A percentile compares a stretch with the other conserved stretches of the same genome.
phyloP scores from a whole-genome alignment of 2,888 invertebrate genomes.

The Clitarchus hookeri region DNA sequence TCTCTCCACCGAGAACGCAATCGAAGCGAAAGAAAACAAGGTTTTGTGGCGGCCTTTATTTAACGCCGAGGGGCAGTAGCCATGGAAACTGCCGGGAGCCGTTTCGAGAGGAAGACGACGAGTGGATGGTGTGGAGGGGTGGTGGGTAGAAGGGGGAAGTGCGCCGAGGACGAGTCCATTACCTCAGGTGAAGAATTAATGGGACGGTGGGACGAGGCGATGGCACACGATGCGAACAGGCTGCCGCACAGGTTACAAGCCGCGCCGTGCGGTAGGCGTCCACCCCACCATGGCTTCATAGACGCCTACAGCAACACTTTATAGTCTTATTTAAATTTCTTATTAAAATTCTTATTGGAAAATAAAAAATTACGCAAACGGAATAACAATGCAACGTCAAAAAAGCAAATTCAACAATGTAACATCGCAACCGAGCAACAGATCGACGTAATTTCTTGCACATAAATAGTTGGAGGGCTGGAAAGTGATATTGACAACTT shows the following conservation, averaged over 20 bases:
- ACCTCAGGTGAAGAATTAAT: conserved; percentile 9
- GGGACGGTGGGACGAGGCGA: not conserved
- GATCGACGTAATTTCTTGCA: no score
- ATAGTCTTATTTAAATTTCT: no score
- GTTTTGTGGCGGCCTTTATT: conserved; percentile 3
- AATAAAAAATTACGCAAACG: no score
- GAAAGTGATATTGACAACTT: no score
- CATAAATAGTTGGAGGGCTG: no score
- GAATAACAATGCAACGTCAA: no score
- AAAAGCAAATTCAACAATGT: no score
- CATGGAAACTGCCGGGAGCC: not conserved
- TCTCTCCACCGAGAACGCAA: not conserved
- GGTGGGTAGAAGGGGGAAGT: not conserved
- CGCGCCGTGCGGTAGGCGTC: not conserved
- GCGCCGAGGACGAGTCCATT: not conserved
- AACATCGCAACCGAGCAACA: no score
- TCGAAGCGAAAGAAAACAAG: not conserved
- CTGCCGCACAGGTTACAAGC: not conserved
- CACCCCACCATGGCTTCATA: no score
- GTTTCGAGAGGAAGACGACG: not conserved
- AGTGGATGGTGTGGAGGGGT: not conserved
- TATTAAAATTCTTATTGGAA: no score
- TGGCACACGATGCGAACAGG: not conserved
- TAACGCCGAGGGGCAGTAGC: not conserved
- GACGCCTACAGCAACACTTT: no score